A percentile compares a stretch with the other conserved stretches of the same genome.
Conservation (phyloP, 2,888 invertebrate genomes). For the Prenolepis imparis region DNA sequence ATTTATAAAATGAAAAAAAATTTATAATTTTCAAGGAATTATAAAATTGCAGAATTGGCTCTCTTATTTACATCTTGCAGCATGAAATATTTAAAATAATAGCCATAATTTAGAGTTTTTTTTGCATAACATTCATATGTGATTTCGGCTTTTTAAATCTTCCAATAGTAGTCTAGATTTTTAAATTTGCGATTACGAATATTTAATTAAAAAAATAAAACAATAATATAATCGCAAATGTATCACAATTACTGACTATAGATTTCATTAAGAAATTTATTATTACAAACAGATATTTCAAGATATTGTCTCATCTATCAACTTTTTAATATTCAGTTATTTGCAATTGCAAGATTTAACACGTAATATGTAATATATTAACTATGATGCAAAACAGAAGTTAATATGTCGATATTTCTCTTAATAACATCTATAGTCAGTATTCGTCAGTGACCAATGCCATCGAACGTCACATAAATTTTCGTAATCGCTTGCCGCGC, state of each 20-base stretch:
- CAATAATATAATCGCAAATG: conserved; percentile 24
- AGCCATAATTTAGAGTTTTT: neutral
- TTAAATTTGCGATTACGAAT: conserved; percentile 21
- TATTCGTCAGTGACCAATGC: conserved; percentile 41
- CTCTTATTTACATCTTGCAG: neutral
- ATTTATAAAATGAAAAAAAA: neutral
- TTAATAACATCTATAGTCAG: conserved; percentile 36
- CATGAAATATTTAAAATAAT: neutral
- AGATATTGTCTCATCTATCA: neutral
- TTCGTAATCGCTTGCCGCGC: neutral
- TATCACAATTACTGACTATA: conserved; percentile 15
- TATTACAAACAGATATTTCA: neutral
- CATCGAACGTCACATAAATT: conserved; percentile 22
- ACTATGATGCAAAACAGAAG: neutral
- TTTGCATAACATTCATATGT: neutral
- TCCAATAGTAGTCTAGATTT: conserved; percentile 41
- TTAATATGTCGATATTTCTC: conserved; percentile 18
- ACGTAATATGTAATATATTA: neutral
- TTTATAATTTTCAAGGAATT: neutral
- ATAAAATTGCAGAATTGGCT: neutral
- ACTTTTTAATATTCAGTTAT: neutral
- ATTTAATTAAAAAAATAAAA: neutral
- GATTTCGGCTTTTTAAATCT: neutral
- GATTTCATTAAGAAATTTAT: neutral
- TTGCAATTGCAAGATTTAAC: conserved; percentile 6